These are phyloP conservation scores for Temnothorax rugatulus DNA, from an alignment of 2,888 invertebrate species.

Conservation along the genomic window DNA sequence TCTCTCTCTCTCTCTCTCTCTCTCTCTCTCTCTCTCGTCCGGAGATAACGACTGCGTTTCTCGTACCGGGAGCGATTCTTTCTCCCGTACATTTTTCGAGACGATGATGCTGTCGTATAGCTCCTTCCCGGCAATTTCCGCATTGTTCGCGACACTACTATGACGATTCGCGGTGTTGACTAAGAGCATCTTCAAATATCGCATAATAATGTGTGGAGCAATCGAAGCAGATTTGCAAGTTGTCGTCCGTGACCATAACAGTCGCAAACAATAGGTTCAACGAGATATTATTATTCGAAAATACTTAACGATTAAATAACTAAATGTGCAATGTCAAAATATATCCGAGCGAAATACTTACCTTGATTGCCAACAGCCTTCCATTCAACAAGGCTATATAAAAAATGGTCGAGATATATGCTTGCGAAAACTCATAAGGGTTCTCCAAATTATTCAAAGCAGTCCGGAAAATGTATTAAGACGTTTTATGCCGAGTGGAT, in stretches of 20 bases:
- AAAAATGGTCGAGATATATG: not conserved
- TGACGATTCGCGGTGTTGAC: slow-evolving; percentile 15
- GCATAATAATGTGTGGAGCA: not conserved
- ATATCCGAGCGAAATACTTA: not conserved
- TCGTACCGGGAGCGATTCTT: slow-evolving; percentile 3
- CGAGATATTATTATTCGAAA: not conserved
- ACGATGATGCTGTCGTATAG: slow-evolving; percentile 15
- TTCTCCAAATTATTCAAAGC: slow-evolving; percentile 49
- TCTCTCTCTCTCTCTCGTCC: slow-evolving; percentile 54
- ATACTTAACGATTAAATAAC: not conserved
- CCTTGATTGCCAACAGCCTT: not conserved
- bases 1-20: slow-evolving; percentile 21
- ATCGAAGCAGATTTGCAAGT: slow-evolving; percentile 18
- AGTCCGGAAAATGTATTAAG: slow-evolving; percentile 59
- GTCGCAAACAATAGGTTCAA: not conserved
- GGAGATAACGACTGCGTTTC: slow-evolving; percentile 66
- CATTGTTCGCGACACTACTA: slow-evolving; percentile 41
- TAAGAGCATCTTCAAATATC: not conserved
- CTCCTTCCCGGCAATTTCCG: slow-evolving; percentile 34
- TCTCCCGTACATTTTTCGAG: slow-evolving; percentile 23
- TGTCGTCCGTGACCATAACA: not conserved
- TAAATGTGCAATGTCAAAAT: not conserved
- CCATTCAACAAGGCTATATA: not conserved
- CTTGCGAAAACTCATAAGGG: slow-evolving; percentile 15
- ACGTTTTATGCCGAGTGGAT: slow-evolving; percentile 61